Base-by-base conservation (phyloP, 2,797 vertebrate species). In the Pangasius djambal region DNA sequence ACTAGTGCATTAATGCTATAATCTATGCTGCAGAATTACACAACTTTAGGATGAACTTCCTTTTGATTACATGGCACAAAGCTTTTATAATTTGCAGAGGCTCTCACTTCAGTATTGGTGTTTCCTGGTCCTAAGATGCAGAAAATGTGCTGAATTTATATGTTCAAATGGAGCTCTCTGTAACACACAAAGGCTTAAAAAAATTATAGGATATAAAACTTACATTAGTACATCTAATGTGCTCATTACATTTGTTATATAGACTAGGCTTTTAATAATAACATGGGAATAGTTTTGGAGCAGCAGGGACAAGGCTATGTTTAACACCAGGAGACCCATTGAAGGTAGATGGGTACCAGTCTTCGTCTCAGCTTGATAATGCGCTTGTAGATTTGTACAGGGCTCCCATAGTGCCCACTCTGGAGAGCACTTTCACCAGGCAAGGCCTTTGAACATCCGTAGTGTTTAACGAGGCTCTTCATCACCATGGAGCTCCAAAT, bases 401-500 rank as follows among this genome's bases (percentile, higher is more conserved):
- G 78, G 25, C 85, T 83, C 37, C 74, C 55, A 34, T 77, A 89
- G 88, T 83, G 61, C 88, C 78, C 31, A 37, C 44, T 82, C 85
- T 89, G 78, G 88, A 90, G 72, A 88, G 86, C 65, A 44, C 88
- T 91, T 89, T 70, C 59, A 52, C 78, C 50, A 87, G 74, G 16
- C 69, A 65, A 88, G 63, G 48, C 69, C 84, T 74, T 91, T 91
- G 65, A 90, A 87, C 70, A 70, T 89, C 69, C 44, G 13, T 81
- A 59, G 70, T 87, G 86, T 88, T 89, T 89, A 89, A 86, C 25
- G 9, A 83, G 86, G 18, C 78, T 86, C 89, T 93, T 91, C 74
- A 91, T 92, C 89, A 91, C 87, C 85, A 89, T 92, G 89, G 89
- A 48, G 48, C 88, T 91, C 37, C 50, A 72, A 75, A 89, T 89